These are phyloP conservation scores for Paraplagusia blochii DNA, from an alignment of 2,113 vertebrate genomes.

Conservation along the genomic window DNA sequence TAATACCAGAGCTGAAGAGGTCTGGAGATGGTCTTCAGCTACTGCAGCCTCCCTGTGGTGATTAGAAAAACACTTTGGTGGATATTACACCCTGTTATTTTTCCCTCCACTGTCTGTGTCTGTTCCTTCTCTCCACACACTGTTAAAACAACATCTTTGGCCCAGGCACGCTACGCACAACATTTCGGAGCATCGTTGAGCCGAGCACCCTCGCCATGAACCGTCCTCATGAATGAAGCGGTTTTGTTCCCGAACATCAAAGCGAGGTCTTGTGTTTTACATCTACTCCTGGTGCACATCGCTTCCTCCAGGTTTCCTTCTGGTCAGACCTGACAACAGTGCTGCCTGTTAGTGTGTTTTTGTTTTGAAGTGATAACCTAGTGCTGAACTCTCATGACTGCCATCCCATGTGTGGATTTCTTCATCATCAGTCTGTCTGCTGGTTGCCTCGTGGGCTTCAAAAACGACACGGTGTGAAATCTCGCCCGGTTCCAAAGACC, in stretches of 20 bases:
- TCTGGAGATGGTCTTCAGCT: conserved; percentile 54
- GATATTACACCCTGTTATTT: conserved; percentile 71
- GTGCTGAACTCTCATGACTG: conserved; percentile 1
- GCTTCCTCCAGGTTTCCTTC: conserved; percentile 12
- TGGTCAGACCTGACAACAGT: conserved; percentile 30
- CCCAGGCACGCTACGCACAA: conserved; percentile 33
- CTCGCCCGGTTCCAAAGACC: not conserved
- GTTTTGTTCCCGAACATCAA: conserved; percentile 49
- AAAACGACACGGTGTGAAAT: conserved; percentile 1
- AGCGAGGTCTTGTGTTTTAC: conserved; percentile 39
- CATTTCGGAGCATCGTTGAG: conserved; percentile 50
- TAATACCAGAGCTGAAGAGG: conserved; percentile 53
- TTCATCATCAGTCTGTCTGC: not conserved
- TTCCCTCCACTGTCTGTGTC: conserved; percentile 55
- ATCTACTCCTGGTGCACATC: conserved; percentile 11
- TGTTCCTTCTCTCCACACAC: conserved; percentile 57
- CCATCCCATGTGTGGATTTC: not conserved
- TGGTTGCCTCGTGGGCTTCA: conserved; percentile 23
- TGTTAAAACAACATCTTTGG: conserved; percentile 65
- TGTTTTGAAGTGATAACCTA: conserved; percentile 9
- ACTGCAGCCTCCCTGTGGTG: conserved; percentile 55
- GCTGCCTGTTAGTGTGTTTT: conserved; percentile 6
- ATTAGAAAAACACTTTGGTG: conserved; percentile 71
- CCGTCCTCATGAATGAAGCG: conserved; percentile 48
- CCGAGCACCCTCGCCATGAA: conserved; percentile 34